These are phyloP conservation scores for Coryphaenoides rupestris DNA, from an alignment of 2,113 vertebrate genomes.

Conservation along the genomic window DNA sequence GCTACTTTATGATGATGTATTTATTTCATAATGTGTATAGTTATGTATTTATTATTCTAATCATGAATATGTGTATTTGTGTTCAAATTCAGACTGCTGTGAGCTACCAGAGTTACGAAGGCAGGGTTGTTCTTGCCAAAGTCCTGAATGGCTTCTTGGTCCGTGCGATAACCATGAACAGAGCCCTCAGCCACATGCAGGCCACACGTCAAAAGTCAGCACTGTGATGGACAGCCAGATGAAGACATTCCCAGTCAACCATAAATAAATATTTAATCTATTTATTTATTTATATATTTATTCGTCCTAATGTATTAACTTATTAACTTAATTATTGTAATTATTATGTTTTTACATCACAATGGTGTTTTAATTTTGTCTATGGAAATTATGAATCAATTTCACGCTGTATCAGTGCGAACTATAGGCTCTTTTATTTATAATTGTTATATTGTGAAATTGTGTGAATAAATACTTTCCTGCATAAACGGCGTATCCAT, in stretches of 20 bases:
- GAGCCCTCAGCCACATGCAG: conserved; percentile 70
- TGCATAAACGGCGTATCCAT: conserved; percentile 22
- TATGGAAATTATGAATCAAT: conserved; percentile 9
- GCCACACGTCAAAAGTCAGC: conserved; percentile 27
- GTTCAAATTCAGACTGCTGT: no score
- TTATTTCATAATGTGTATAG: no score
- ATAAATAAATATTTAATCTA: background rate
- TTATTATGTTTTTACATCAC: conserved; percentile 27
- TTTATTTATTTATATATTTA: background rate
- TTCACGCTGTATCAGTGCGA: background rate
- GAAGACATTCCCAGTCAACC: background rate
- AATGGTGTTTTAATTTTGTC: conserved; percentile 18
- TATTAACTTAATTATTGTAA: background rate
- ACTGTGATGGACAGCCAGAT: background rate
- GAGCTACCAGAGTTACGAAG: no score
- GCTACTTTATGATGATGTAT: no score
- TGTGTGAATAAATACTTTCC: conserved; percentile 47
- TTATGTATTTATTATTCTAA: no score
- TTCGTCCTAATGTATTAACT: conserved; percentile 27
- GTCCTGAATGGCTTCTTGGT: conserved; percentile 76
- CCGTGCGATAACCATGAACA: conserved; percentile 76
- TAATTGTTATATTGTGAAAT: conserved; percentile 26
- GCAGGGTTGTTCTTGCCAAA: conserved; percentile 63
- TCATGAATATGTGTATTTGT: no score
- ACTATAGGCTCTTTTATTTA: conserved; percentile 43